Base-by-base conservation (phyloP, 2,888 invertebrate species). In the Alviniconcha strummeri region DNA sequence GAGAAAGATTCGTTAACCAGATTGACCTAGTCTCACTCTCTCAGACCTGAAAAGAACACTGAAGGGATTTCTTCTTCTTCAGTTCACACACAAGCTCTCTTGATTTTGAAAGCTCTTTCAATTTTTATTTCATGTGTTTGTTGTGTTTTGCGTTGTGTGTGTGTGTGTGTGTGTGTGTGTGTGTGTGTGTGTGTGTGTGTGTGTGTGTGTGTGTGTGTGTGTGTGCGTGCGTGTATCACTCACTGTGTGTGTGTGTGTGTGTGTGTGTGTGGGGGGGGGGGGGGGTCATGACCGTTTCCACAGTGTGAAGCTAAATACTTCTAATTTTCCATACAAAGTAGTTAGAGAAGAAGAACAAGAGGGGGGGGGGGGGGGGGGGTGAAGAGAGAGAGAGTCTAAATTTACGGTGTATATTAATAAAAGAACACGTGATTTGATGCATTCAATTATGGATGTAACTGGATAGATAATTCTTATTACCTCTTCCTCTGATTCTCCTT, bases 401-500 rank as follows among this genome's bases (percentile, higher is more conserved):
- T 36, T 36, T 36, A 36, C 36, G 1, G 36, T 36, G 36, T 36
- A 36, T 36, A 36, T 36, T 36, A 36, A 36, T 36, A 36, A 36
- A 36, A 36, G 36, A 36, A 36, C 36, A 3, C 36, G 36, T 36
- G 36, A 36, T 3, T 36, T 36, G 36, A 36, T 36, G 36, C 36
- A 36, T 36, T 36, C 36, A 36, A 36, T 13, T n/a, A 17, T 7
- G n/a, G 17, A 69, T n/a, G 69, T n/a, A 69, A 15, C 6, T n/a
- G n/a, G 17, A 1, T n/a, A 69, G 6, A n/a, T n/a, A 17, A 17
- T 64, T 71, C 36, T 67, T 74, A 84, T 84, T 89, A 93, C 93
- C 89, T 94, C 94, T 74, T 93, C 93, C 76, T 94, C 94, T 74
- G 92, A 92, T 11, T 91, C 93, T n/a, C 93, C 92, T 81, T 92